A percentile compares a stretch with the other conserved stretches of the same genome.
phyloP scores from a whole-genome alignment of 1,140 invertebrate genomes.

The Dendrolimus kikuchii region DNA sequence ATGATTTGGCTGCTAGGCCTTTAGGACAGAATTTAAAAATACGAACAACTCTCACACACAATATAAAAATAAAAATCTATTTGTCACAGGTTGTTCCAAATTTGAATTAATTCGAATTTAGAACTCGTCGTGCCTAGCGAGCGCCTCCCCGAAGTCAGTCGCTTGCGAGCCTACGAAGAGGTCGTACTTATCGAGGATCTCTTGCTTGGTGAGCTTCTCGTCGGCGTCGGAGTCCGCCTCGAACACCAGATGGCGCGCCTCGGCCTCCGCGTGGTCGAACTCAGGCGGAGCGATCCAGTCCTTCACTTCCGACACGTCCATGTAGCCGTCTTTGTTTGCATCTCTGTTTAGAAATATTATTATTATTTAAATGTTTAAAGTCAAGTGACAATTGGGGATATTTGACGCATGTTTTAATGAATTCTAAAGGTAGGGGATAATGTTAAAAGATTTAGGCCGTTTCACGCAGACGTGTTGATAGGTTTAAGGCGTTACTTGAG shows the following conservation, averaged over 20 bases:
- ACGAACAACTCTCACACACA: not conserved
- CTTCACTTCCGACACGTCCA: conserved; percentile 90
- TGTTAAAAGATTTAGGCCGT: too few species aligned
- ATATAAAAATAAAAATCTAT: too few species aligned
- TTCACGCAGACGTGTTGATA: too few species aligned
- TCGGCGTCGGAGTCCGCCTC: conserved; percentile 95
- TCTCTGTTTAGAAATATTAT: conserved; percentile 71
- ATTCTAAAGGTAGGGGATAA: too few species aligned
- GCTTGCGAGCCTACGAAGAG: conserved; percentile 98
- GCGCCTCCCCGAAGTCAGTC: conserved; percentile 97
- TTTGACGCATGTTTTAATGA: too few species aligned
- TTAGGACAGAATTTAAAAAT: not conserved
- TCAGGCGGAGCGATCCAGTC: conserved; percentile 97
- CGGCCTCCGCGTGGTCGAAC: conserved; percentile 97
- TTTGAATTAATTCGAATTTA: conserved; percentile 50
- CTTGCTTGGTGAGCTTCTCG: conserved; percentile 90
- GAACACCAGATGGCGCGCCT: conserved; percentile 95
- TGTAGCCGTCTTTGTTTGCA: conserved; percentile 89
- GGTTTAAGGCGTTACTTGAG: too few species aligned
- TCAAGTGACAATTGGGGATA: too few species aligned
- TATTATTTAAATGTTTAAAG: not conserved
- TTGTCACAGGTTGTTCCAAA: too few species aligned
- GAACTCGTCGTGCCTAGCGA: conserved; percentile 95
- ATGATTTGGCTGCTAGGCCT: too few species aligned
- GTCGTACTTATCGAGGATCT: conserved; percentile 97